Conservation (phyloP, 2,888 invertebrate genomes). For the Drosophila merina region DNA sequence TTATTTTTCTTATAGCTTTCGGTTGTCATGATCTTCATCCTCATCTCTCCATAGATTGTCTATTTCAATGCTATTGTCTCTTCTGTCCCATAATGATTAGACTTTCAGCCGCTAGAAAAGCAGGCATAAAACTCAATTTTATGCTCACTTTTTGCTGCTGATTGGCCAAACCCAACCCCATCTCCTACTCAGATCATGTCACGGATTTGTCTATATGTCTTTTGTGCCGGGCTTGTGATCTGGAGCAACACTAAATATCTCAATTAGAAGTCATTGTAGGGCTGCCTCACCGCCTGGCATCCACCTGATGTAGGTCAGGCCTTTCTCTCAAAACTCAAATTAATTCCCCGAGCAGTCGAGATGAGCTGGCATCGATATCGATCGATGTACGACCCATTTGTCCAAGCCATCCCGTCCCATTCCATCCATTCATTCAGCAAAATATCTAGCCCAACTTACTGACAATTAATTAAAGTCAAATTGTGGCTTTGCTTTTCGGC, state of each 20-base stretch:
- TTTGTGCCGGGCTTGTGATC: conserved; percentile 50
- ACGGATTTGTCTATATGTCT: conserved; percentile 44
- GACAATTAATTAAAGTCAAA: conserved; percentile 69
- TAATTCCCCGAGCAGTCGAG: conserved; percentile 34
- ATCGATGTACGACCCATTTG: conserved; percentile 18
- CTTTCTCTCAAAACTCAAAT: conserved; percentile 63
- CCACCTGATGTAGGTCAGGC: conserved; percentile 65
- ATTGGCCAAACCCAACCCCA: conserved; percentile 51
- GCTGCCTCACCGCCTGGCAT: conserved; percentile 32
- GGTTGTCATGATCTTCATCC: conserved; percentile 59
- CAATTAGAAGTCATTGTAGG: conserved; percentile 70
- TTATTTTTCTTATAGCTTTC: conserved; percentile 75
- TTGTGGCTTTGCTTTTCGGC: conserved; percentile 34
- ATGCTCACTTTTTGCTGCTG: conserved; percentile 73
- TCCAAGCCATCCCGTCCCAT: conserved; percentile 22
- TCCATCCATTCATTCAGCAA: conserved; percentile 52
- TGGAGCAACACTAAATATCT: conserved; percentile 76
- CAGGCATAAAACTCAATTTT: conserved; percentile 74
- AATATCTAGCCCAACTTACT: conserved; percentile 59
- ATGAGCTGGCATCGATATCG: conserved; percentile 49
- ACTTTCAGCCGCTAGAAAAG: conserved; percentile 69
- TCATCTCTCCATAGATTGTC: conserved; percentile 31
- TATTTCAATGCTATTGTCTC: conserved; percentile 63
- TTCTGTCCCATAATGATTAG: conserved; percentile 70
- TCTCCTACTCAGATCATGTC: conserved; percentile 54